phyloP scores from a whole-genome alignment of 2,888 invertebrate genomes.

The Stratiomys singularior region DNA sequence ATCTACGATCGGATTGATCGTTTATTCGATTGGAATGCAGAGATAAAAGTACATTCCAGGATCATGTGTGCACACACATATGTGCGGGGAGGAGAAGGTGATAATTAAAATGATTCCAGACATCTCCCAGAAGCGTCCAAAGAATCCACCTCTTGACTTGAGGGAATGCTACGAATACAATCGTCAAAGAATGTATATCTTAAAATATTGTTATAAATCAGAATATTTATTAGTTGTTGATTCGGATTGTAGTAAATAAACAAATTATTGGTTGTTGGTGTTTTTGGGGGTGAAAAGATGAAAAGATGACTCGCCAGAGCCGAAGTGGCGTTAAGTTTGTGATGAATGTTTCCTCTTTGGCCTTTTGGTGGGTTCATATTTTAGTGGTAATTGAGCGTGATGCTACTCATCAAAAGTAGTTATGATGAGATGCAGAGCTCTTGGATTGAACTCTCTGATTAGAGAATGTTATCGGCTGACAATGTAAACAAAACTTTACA shows the following conservation, averaged over 20 bases:
- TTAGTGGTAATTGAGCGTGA: too few species aligned
- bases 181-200: constrained; percentile 14
- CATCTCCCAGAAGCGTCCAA: constrained; percentile 7
- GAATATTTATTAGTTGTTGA: constrained; percentile 26
- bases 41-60: constrained; percentile 25
- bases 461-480: too few species aligned
- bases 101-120: constrained; percentile 8
- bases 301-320: constrained; percentile 20
- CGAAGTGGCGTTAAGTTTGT: constrained; percentile 30
- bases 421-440: too few species aligned
- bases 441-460: too few species aligned
- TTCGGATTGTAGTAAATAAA: constrained; percentile 22
- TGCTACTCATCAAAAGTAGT: too few species aligned
- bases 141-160: too few species aligned
- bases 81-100: too few species aligned
- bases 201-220: constrained; percentile 41
- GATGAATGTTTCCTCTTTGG: constrained; percentile 20
- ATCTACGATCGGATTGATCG: constrained; percentile 37
- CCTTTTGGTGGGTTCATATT: not conserved
- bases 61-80: too few species aligned
- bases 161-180: not conserved
- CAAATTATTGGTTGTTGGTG: not conserved
- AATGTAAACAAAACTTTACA: too few species aligned
- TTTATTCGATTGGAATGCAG: constrained; percentile 1
- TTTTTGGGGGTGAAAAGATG: not conserved